Evolutionary conservation across 2,113 vertebrate genomes (phyloP).

Genomic region (Gadus macrocephalus): DNA sequence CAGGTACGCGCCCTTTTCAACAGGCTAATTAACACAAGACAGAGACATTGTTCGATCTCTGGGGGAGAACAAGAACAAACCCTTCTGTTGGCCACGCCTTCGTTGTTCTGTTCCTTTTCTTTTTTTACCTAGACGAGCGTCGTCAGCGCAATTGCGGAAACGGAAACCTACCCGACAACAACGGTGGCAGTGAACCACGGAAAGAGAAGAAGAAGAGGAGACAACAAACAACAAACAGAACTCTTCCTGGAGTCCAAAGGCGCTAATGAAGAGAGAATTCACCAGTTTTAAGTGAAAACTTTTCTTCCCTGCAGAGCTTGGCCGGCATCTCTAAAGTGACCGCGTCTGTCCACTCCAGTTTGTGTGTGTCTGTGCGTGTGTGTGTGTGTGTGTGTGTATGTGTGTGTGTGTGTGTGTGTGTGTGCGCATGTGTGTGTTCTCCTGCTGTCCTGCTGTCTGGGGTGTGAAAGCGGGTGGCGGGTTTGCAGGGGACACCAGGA

Average conservation of each 20-base stretch:
- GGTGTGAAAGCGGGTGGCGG: slow-evolving; percentile 78
- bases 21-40: too few species aligned
- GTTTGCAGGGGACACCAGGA: slow-evolving; percentile 72
- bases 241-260: slow-evolving; percentile 77
- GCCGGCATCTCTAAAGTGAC: slow-evolving; percentile 74
- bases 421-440: slow-evolving; percentile 65
- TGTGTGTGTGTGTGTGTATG: slow-evolving; percentile 61
- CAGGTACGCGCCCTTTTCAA: too few species aligned
- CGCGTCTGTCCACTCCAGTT: slow-evolving; percentile 78
- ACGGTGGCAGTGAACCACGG: background rate
- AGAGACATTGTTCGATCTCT: too few species aligned
- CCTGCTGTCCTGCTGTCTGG: slow-evolving; percentile 82
- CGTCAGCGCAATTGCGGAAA: too few species aligned
- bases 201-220: slow-evolving; percentile 38
- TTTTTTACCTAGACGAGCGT: slow-evolving; percentile 34
- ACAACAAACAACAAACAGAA: slow-evolving; percentile 64
- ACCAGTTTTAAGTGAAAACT: slow-evolving; percentile 77
- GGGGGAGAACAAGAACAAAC: too few species aligned
- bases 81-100: background rate
- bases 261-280: slow-evolving; percentile 77
- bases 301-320: slow-evolving; percentile 71
- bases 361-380: slow-evolving; percentile 73
- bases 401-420: slow-evolving; percentile 71
- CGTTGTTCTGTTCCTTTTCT: background rate
- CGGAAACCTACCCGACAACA: slow-evolving; percentile 43